Percentiles rank a stretch among this genome's conserved stretches.
Evolutionary conservation across 1,140 invertebrate genomes (phyloP).

Genomic region (Apocrypta bakeri): DNA sequence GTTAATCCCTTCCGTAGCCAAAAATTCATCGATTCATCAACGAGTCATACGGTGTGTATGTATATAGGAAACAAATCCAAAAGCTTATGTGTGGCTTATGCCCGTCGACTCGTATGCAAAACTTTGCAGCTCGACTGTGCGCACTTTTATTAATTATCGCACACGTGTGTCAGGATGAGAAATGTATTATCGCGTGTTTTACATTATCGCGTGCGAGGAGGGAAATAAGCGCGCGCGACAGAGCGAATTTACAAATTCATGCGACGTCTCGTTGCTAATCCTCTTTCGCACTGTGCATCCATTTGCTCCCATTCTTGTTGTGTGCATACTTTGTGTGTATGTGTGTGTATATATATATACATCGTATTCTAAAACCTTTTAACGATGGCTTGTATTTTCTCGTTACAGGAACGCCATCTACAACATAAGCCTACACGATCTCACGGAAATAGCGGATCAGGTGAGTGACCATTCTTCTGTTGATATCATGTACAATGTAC

Average conservation of each 20-base stretch:
- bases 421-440: conserved; percentile 84
- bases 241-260: conserved; percentile 38
- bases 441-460: conserved; percentile 78
- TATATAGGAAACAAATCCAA: conserved; percentile 28
- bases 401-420: conserved; percentile 85
- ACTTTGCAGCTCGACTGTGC: not conserved
- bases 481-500: too few relatives aligned
- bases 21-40: not conserved
- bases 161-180: conserved; percentile 14
- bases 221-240: not conserved
- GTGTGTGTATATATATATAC: not conserved
- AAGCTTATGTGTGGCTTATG: not conserved
- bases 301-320: not conserved
- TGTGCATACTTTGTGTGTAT: too few relatives aligned
- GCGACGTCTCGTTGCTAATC: conserved; percentile 9
- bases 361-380: conserved; percentile 9
- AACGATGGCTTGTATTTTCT: conserved; percentile 53
- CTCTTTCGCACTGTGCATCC: conserved; percentile 12
- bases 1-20: too few relatives aligned
- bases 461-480: conserved; percentile 66
- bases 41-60: not conserved
- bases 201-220: conserved; percentile 39
- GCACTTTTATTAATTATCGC: conserved; percentile 45
- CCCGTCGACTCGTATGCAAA: not conserved
- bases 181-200: conserved; percentile 39